phyloP scores from a whole-genome alignment of 2,888 invertebrate species.

The Chrysodeixis includens region DNA sequence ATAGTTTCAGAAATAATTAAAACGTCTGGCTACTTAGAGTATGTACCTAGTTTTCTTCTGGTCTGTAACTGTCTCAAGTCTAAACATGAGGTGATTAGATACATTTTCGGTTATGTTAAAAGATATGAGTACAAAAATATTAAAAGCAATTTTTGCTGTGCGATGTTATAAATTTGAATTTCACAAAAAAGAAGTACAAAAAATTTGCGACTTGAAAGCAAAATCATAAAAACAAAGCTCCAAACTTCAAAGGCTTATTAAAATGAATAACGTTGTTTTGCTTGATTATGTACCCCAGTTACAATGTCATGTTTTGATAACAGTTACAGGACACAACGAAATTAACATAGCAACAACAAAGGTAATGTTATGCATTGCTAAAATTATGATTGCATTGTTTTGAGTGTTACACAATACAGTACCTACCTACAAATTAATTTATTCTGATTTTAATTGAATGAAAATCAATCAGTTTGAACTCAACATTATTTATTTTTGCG shows the following conservation, averaged over 20 bases:
- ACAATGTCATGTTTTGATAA: conserved; percentile 3
- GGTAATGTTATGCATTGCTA: neutral
- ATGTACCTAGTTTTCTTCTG: too few relatives aligned
- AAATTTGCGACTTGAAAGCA: too few relatives aligned
- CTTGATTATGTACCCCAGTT: neutral
- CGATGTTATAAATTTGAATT: too few relatives aligned
- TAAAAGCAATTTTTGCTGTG: too few relatives aligned
- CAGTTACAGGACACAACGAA: neutral
- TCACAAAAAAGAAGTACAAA: too few relatives aligned
- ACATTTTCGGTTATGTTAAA: neutral
- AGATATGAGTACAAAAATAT: too few relatives aligned
- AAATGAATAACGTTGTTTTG: neutral
- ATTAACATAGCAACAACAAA: neutral
- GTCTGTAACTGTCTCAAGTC: neutral
- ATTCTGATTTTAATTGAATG: neutral
- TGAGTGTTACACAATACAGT: neutral
- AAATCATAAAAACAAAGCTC: too few relatives aligned
- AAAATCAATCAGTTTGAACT: neutral
- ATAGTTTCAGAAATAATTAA: conserved; percentile 9
- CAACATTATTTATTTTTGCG: neutral
- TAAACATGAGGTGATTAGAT: too few relatives aligned
- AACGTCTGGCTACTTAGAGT: too few relatives aligned
- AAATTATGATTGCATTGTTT: neutral
- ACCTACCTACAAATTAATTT: neutral
- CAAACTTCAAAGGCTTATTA: neutral